Conservation (phyloP, 2,113 vertebrate species). For the Charadrius vociferus region DNA sequence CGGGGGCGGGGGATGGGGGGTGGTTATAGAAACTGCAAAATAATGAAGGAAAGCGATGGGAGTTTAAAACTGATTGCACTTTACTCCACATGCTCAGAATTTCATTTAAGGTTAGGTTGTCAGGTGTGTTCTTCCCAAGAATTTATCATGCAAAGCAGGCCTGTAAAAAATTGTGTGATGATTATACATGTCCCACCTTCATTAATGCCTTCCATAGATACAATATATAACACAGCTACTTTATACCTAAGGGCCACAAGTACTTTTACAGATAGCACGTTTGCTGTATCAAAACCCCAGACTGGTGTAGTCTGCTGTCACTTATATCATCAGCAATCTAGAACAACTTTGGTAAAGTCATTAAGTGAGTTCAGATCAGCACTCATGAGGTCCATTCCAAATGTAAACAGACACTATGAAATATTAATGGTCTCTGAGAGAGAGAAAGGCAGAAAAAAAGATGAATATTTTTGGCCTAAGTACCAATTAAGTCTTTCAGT, state of each 20-base stretch:
- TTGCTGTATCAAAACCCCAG: not conserved
- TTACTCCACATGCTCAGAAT: not conserved
- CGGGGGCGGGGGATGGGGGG: not conserved
- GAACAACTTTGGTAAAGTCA: not conserved
- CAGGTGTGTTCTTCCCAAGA: not conserved
- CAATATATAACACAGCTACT: not conserved
- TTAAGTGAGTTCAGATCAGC: not conserved
- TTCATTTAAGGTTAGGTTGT: not conserved
- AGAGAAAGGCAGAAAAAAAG: not conserved
- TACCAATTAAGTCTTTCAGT: not conserved
- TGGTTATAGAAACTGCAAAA: not conserved
- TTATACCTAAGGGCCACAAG: not conserved
- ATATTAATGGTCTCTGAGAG: not conserved
- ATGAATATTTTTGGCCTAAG: not conserved
- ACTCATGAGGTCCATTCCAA: not conserved
- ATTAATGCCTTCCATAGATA: not conserved
- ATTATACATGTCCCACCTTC: not conserved
- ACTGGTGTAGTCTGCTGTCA: not conserved
- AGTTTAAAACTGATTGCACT: not conserved
- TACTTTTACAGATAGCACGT: not conserved
- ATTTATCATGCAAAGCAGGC: not conserved
- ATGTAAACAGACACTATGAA: not conserved
- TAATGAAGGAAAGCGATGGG: not conserved
- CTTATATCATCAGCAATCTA: rapidly evolving
- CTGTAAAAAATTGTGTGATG: not conserved